Evolutionary conservation across 2,797 vertebrate genomes (phyloP).

Genomic region (Adelosebastes latens): DNA sequence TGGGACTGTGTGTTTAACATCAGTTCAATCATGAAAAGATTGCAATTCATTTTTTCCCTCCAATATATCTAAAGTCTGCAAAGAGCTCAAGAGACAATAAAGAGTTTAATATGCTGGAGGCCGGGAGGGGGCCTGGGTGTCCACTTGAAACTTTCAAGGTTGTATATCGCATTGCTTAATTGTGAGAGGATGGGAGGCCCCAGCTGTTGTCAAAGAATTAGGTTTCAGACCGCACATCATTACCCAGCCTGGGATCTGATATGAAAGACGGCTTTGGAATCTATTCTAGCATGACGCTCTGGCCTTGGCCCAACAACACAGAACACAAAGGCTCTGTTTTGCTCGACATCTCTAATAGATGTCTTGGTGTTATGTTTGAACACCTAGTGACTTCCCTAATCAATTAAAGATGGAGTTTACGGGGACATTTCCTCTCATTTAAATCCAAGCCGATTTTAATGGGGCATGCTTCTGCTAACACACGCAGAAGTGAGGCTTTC

Average conservation of each 20-base stretch:
- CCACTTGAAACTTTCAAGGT: conserved; percentile 31
- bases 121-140: not conserved
- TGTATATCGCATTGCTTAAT: conserved; percentile 55
- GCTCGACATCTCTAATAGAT: conserved; percentile 54
- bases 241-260: conserved; percentile 60
- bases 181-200: conserved; percentile 60
- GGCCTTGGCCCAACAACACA: conserved; percentile 51
- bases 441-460: conserved; percentile 67
- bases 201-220: conserved; percentile 71
- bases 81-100: conserved; percentile 32
- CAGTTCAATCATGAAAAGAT: conserved; percentile 25
- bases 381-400: conserved; percentile 64
- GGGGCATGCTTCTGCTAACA: conserved; percentile 54
- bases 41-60: conserved; percentile 36
- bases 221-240: conserved; percentile 70
- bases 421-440: conserved; percentile 64
- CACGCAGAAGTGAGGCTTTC: conserved; percentile 44
- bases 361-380: conserved; percentile 58
- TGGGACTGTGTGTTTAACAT: not conserved
- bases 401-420: conserved; percentile 74
- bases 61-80: not conserved
- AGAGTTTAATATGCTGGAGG: conserved; percentile 21
- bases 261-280: conserved; percentile 63
- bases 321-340: conserved; percentile 57
- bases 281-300: conserved; percentile 57